Evolutionary conservation across 2,888 invertebrate genomes (phyloP).

Genomic region (Agonum fuliginosum): DNA sequence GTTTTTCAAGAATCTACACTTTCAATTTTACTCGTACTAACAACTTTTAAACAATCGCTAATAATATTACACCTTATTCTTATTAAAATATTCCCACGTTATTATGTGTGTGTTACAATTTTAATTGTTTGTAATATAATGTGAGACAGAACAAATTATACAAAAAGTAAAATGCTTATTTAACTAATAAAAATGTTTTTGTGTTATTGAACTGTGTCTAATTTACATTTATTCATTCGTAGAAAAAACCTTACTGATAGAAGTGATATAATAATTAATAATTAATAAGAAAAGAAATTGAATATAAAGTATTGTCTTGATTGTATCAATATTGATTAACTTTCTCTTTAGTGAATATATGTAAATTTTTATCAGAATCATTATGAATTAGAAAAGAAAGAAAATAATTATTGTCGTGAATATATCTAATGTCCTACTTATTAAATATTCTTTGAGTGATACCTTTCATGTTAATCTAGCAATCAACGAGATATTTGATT

Average conservation of each 20-base stretch:
- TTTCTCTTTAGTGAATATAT: constrained; percentile 14
- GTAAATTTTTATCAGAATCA: constrained; percentile 7
- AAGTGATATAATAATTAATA: constrained; percentile 8
- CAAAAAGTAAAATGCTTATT: constrained; percentile 26
- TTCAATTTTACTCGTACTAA: constrained; percentile 28
- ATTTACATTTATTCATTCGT: constrained; percentile 5
- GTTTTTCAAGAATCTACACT: constrained; percentile 1
- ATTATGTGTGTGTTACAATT: background rate
- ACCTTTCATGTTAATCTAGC: no score
- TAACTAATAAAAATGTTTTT: background rate
- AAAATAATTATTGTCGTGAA: constrained; percentile 12
- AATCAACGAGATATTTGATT: background rate
- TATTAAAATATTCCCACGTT: constrained; percentile 8
- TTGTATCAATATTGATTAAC: constrained; percentile 26
- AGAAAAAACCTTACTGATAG: background rate
- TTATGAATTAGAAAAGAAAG: constrained; percentile 5
- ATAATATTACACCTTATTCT: no score
- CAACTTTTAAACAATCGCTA: no score
- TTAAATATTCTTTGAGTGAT: constrained; percentile 6
- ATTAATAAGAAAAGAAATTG: constrained; percentile 10
- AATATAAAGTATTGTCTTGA: background rate
- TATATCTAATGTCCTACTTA: no score
- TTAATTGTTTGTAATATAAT: background rate
- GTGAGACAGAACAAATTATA: background rate
- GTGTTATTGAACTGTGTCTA: constrained; percentile 1